Evolutionary conservation across 2,888 invertebrate species (phyloP).

Genomic region (Carcina quercana): DNA sequence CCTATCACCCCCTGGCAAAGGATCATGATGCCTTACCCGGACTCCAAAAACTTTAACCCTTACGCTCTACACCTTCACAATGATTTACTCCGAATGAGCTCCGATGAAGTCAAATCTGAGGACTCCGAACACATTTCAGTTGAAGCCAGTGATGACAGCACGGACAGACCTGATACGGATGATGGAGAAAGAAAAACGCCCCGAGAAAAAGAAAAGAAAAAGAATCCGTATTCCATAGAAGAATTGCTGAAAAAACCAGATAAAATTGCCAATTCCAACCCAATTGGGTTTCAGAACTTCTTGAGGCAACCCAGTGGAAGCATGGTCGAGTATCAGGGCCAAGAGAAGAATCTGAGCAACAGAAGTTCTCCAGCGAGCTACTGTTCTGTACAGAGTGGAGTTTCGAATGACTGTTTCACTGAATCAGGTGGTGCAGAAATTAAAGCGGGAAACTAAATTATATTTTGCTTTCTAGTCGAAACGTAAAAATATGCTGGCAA

Average conservation of each 20-base stretch:
- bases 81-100: constrained; percentile 50
- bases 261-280: constrained; percentile 63
- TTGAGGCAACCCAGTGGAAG: constrained; percentile 76
- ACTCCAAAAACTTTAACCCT: constrained; percentile 51
- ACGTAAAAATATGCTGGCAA: constrained; percentile 5
- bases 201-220: constrained; percentile 73
- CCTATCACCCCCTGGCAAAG: constrained; percentile 74
- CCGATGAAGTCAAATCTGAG: constrained; percentile 60
- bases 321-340: constrained; percentile 62
- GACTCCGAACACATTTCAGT: constrained; percentile 65
- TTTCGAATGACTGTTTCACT: constrained; percentile 56
- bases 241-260: constrained; percentile 88
- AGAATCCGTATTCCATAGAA: constrained; percentile 91
- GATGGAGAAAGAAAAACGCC: constrained; percentile 46
- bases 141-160: constrained; percentile 76
- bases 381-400: constrained; percentile 55
- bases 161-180: constrained; percentile 66
- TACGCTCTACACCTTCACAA: constrained; percentile 52
- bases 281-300: constrained; percentile 55
- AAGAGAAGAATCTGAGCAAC: constrained; percentile 46
- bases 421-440: constrained; percentile 54
- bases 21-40: constrained; percentile 72
- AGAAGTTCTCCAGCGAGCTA: constrained; percentile 64
- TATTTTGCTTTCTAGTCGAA: constrained; percentile 14
- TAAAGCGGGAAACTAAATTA: constrained; percentile 48